Evolutionary conservation across 2,797 vertebrate genomes (phyloP).

Genomic region (Micrastur ruficollis): DNA sequence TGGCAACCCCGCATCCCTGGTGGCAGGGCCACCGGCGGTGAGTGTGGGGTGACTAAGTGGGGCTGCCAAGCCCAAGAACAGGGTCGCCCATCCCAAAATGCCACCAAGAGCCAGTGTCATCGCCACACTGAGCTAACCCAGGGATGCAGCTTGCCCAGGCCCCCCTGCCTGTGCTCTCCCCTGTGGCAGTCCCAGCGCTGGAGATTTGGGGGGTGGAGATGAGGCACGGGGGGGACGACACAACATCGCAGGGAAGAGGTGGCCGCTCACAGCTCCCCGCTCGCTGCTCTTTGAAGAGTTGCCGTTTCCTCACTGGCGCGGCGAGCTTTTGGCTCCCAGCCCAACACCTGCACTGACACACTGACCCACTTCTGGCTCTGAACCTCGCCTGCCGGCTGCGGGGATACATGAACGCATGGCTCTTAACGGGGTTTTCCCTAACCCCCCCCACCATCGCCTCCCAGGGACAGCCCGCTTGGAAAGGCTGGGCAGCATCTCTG

Average conservation of each 20-base stretch:
- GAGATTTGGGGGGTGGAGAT: background rate
- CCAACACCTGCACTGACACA: constrained; percentile 69
- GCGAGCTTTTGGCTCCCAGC: background rate
- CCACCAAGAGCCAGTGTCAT: background rate
- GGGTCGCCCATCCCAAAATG: background rate
- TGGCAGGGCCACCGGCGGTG: accelerated
- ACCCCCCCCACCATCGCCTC: background rate
- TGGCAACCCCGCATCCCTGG: accelerated
- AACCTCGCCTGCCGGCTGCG: background rate
- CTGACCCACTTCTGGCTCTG: constrained; percentile 37
- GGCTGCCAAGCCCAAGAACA: background rate
- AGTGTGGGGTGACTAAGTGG: accelerated
- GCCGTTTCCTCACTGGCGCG: background rate
- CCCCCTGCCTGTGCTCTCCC: accelerated
- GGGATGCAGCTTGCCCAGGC: background rate
- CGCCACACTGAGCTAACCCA: accelerated
- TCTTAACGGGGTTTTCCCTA: background rate
- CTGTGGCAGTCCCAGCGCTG: accelerated
- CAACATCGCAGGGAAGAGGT: accelerated
- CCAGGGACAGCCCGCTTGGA: background rate
- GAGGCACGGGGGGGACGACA: accelerated
- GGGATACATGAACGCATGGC: background rate
- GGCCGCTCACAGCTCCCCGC: background rate
- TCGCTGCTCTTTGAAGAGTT: background rate
- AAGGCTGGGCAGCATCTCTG: background rate